Base-by-base conservation (phyloP, 2,113 vertebrate genomes). In the Oxyura jamaicensis region DNA sequence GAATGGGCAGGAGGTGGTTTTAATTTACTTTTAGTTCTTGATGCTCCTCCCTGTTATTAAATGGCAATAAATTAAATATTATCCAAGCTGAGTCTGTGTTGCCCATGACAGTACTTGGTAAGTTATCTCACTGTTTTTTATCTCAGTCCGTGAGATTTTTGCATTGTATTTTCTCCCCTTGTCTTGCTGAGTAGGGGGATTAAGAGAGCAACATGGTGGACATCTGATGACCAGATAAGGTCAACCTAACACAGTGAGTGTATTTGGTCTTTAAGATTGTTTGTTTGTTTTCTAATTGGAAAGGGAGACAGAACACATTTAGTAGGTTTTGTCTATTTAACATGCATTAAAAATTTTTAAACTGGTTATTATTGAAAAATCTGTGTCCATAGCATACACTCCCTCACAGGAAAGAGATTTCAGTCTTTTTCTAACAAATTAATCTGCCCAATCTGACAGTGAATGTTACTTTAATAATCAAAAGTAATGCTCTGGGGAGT, bases 401-500 rank as follows among this genome's bases (percentile, higher is more conserved):
- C 82, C 9, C 56, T 60, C 33, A 35, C 6, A 42, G 0, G 22
- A 85, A 82, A 91, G 44, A 74, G 15, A 84, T 75, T 13, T 28
- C 41, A 69, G 17, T 6, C 17, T 55, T 62, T 83, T 81, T 72
- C 50, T 35, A 58, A 52, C 35, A 66, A 65, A 44, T 26, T 75
- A 66, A 29, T 90, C 52, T 83, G 28, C 15, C 31, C 75, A 58
- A 62, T 91, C 90, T 77, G 63, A 65, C 73, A 36, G n/a, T 80
- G 39, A 44, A 56, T 67, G 36, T 5, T 87, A 62, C 48, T 90
- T 65, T 77, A 88, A 67, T 95, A 94, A 95, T 84, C 92, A 63
- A 46, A 90, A 56, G 23, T 48, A 94, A 93, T 87, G 31, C 91
- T 96, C 93, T 91, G 39, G 52, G 80, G 80, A 95, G 48, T 94